These are phyloP conservation scores for Dromaius novaehollandiae DNA, from an alignment of 2,113 vertebrate genomes.

Conservation along the genomic window DNA sequence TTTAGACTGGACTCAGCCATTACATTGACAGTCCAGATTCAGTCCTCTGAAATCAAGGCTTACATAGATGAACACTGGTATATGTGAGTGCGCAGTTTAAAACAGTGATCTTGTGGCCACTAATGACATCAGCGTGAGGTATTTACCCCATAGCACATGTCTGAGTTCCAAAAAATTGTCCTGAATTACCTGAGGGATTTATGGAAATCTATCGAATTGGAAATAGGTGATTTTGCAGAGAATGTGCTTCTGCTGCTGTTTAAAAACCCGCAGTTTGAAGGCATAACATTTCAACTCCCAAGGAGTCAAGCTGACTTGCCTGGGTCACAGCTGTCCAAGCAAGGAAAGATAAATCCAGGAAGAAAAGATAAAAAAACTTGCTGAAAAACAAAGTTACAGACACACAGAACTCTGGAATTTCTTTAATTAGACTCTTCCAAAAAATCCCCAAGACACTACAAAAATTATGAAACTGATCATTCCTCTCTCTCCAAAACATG, in stretches of 20 bases:
- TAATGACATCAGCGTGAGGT: not conserved
- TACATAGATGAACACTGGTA: not conserved
- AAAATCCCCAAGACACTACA: not conserved
- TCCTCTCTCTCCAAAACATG: not conserved
- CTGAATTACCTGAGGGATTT: not conserved
- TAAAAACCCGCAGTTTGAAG: not conserved
- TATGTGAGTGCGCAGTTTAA: not conserved
- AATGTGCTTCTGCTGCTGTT: not conserved
- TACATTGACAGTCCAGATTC: not conserved
- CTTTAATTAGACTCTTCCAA: not conserved
- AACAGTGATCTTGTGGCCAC: not conserved
- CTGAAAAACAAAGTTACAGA: not conserved
- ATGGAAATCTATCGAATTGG: not conserved
- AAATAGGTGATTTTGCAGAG: not conserved
- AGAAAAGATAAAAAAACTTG: not conserved
- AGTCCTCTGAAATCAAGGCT: not conserved
- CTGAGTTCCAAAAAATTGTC: not conserved
- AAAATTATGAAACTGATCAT: constrained; percentile 8
- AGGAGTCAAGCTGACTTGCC: not conserved
- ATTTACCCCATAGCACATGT: not conserved
- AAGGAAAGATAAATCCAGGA: not conserved
- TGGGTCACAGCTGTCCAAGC: not conserved
- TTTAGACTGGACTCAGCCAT: not conserved
- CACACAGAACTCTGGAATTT: not conserved
- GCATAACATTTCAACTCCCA: not conserved